phyloP scores from a whole-genome alignment of 2,888 invertebrate species.

The Anthrax anthrax region DNA sequence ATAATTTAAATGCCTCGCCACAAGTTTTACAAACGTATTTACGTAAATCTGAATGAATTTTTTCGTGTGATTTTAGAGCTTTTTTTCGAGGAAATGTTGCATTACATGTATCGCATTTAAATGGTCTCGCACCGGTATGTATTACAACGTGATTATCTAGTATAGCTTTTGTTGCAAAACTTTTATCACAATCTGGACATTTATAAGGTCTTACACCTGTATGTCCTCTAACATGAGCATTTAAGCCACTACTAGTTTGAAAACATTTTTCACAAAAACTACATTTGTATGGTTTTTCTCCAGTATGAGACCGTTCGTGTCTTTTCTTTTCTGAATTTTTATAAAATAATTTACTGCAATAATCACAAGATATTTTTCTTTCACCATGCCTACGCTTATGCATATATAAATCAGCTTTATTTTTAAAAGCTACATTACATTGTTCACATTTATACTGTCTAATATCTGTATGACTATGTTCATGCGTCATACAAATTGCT shows the following conservation, averaged over 20 bases:
- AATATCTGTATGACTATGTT: not conserved
- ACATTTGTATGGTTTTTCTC: not conserved
- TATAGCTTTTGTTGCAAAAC: not conserved
- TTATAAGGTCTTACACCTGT: not conserved
- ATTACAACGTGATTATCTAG: not conserved
- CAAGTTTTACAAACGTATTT: not conserved
- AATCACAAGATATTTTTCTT: not conserved
- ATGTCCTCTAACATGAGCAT: not conserved
- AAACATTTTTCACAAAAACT: not conserved
- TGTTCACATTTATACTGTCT: not conserved
- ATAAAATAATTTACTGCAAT: not conserved
- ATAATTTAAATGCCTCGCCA: not conserved
- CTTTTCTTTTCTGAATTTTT: not conserved
- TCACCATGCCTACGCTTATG: not conserved
- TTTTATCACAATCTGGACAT: not conserved
- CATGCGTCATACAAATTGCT: not conserved
- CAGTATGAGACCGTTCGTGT: not conserved
- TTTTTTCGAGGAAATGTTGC: not conserved
- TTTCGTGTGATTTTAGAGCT: not conserved
- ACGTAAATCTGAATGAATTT: not conserved
- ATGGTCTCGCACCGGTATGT: not conserved
- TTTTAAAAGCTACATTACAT: not conserved
- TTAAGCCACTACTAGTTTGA: not conserved
- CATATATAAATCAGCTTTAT: not conserved
- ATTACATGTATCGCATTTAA: not conserved